Evolutionary conservation across 2,888 invertebrate species (phyloP).

Genomic region (Aleiodes alternator): DNA sequence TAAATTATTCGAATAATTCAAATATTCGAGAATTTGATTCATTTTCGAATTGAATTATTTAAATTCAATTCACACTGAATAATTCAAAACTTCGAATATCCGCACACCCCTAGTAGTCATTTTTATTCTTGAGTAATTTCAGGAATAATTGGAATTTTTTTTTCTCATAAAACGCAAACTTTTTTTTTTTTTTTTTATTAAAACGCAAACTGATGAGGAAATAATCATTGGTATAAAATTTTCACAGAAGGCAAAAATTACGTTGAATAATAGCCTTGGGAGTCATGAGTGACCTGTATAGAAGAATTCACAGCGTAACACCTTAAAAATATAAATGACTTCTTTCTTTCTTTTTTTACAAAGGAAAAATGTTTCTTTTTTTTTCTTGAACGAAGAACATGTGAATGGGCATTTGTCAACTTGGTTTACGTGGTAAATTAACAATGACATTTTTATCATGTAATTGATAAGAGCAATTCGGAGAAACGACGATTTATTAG

Average conservation of each 20-base stretch:
- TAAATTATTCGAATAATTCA: no score
- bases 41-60: no score
- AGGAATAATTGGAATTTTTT: no score
- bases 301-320: slow-evolving; percentile 11
- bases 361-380: neutral
- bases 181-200: no score
- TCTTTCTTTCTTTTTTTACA: slow-evolving; percentile 17
- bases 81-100: no score
- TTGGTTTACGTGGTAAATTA: neutral
- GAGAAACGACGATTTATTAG: neutral
- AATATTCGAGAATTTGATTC: no score
- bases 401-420: neutral
- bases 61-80: no score
- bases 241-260: slow-evolving; percentile 9
- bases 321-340: slow-evolving; percentile 35
- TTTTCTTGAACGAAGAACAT: neutral
- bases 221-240: neutral
- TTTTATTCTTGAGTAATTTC: no score
- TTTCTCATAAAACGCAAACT: no score
- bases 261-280: slow-evolving; percentile 25
- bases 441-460: slow-evolving; percentile 4
- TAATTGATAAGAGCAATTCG: neutral
- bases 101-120: no score
- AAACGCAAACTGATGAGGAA: no score
- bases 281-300: slow-evolving; percentile 24